phyloP scores from a whole-genome alignment of 2,113 vertebrate genomes.

The Daphoenositta chrysoptera region DNA sequence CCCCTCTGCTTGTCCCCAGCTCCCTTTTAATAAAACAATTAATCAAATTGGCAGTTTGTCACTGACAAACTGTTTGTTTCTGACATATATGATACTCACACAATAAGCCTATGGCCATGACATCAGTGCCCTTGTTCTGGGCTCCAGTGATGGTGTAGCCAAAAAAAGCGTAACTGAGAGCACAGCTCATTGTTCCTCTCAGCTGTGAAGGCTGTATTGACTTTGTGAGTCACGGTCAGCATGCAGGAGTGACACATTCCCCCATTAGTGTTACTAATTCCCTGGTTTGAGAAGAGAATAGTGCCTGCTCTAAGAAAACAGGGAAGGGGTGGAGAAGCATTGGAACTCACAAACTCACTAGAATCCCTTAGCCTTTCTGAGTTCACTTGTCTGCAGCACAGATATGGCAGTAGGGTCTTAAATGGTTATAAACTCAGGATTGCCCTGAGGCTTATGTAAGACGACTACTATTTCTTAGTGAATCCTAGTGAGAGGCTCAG shows the following conservation, averaged over 20 bases:
- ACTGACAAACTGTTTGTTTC: no score
- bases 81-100: neutral
- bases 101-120: neutral
- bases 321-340: neutral
- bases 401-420: neutral
- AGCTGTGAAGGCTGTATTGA: neutral
- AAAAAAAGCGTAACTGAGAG: neutral
- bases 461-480: neutral
- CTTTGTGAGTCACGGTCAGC: neutral
- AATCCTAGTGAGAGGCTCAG: neutral
- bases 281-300: neutral
- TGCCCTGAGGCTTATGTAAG: neutral
- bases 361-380: neutral
- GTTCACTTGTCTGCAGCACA: neutral
- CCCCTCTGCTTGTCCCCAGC: no score
- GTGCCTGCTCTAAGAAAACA: neutral
- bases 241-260: neutral
- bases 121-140: conserved; percentile 21
- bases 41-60: no score
- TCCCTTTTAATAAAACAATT: no score
- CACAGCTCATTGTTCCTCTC: neutral
- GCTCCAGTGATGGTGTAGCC: neutral
- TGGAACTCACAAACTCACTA: neutral
- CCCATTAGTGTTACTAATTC: neutral
- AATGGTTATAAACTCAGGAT: neutral